Evolutionary conservation across 2,113 vertebrate genomes (phyloP), one percentile per base, ranked within the genome.

Genomic region (Proteles cristata): DNA sequence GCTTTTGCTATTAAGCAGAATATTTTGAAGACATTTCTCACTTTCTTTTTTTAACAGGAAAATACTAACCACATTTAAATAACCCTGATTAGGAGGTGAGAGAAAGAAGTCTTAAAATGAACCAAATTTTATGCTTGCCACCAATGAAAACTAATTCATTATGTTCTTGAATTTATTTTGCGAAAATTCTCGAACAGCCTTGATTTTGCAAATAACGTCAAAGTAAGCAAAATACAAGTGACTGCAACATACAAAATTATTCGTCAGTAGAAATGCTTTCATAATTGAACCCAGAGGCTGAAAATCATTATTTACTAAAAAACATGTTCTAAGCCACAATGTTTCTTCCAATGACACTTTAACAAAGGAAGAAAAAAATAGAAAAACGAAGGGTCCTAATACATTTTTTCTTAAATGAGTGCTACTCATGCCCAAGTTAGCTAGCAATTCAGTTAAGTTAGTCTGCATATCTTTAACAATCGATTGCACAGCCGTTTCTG

Each of bases 381-480:
- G 43, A 43, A 93, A 73, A 66, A 58, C 63, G n/a, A 66, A 87
- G 73, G 85, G 12, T 94, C 90, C 74, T 95, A 86, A 91, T 77
- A 87, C 71, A 81, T 25, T 91, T 93, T 79, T 96, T 73, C 31
- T 83, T 90, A 93, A 81, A 80, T 89, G 96, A 97, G 65, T 79
- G 55, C 66, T 90, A 94, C 89, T 97, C 81, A 97, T 94, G 96
- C 97, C 91, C 97, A 98, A 97, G 71, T 79, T 97, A 92, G 11
- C 92, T 43, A 93, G 85, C 5, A 98, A 87, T 58, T 97, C 95
- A 96, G 89, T 86, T 85, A 93, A 88, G 90, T 93, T 88, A 65
- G 87, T 93, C 93, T 89, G 82, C 25, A 80, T 53, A 85, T 96
- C 92, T 97, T 97, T 85, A 55, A 97, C 12, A 3, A 63, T 96